These are phyloP conservation scores for Gymnocheta viridis DNA, from an alignment of 2,888 invertebrate species.

Conservation along the genomic window DNA sequence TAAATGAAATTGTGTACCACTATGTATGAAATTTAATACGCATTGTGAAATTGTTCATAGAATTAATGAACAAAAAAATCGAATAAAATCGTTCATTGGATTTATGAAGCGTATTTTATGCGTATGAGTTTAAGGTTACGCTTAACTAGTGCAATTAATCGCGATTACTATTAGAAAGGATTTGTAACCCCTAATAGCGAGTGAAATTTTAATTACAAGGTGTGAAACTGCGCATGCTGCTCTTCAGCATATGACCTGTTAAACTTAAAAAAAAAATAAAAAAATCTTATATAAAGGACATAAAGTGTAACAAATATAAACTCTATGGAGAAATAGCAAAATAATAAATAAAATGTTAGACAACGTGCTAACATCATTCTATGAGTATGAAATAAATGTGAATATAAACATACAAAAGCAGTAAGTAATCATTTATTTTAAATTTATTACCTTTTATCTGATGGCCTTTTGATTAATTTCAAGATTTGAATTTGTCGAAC, in stretches of 20 bases:
- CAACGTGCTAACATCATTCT: constrained; percentile 21
- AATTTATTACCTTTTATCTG: not conserved
- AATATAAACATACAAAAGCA: constrained; percentile 57
- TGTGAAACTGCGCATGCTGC: constrained; percentile 32
- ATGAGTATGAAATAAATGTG: constrained; percentile 54
- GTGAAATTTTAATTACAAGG: not conserved
- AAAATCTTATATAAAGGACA: not conserved
- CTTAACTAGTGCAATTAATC: not conserved
- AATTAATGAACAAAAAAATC: too few species aligned
- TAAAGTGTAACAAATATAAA: not conserved
- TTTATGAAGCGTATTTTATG: too few species aligned
- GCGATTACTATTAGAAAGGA: not conserved
- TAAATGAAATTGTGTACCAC: too few species aligned
- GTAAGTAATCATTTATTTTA: constrained; percentile 35
- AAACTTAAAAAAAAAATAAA: not conserved
- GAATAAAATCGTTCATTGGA: too few species aligned
- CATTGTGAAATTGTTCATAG: too few species aligned
- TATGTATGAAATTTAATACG: too few species aligned
- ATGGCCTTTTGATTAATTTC: not conserved
- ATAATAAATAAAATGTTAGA: constrained; percentile 4
- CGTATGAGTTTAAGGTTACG: not conserved
- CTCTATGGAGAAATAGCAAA: not conserved
- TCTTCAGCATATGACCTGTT: not conserved
- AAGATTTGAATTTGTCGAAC: constrained; percentile 69
- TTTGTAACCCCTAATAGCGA: not conserved